Evolutionary conservation across 2,888 invertebrate species (phyloP).

Genomic region (Camponotus fellah): DNA sequence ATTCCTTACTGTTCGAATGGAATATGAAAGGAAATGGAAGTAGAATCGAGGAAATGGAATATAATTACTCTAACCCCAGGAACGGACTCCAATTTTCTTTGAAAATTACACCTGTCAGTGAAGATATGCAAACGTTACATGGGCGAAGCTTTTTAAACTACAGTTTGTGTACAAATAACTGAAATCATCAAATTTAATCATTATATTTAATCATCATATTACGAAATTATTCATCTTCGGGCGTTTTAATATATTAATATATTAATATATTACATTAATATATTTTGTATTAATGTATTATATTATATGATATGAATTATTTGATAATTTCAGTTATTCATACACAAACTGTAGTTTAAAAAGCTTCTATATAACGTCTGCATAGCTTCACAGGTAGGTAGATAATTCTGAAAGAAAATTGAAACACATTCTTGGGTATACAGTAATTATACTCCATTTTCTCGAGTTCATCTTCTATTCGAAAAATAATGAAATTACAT

Average conservation of each 20-base stretch:
- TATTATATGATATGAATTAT: no score
- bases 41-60: background rate
- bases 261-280: no score
- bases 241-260: background rate
- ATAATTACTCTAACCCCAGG: background rate
- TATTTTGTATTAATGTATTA: background rate
- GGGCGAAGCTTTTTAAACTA: background rate
- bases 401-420: slow-evolving; percentile 21
- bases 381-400: background rate
- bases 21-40: no score
- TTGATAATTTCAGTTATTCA: background rate
- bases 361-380: background rate
- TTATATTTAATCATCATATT: no score
- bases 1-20: background rate
- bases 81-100: slow-evolving; percentile 12
- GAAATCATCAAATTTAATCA: background rate
- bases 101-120: background rate
- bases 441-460: background rate
- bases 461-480: background rate
- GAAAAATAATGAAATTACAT: background rate
- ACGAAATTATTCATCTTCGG: background rate
- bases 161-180: background rate
- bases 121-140: background rate
- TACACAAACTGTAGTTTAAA: background rate
- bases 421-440: background rate